Conservation (phyloP, 2,797 vertebrate species). For the Sebastes trivittatus region DNA sequence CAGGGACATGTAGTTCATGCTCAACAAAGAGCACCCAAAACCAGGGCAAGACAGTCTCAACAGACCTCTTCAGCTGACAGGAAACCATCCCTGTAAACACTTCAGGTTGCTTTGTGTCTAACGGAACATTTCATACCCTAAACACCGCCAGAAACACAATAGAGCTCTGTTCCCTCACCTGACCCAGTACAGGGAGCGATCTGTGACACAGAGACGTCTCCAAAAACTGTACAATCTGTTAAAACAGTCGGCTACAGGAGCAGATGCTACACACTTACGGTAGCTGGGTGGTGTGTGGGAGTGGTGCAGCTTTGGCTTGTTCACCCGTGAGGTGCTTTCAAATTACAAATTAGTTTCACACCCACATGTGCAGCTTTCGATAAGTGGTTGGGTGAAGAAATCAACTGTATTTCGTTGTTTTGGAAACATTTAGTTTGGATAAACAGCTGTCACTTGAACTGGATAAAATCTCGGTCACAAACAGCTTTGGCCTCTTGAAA, state of each 20-base stretch:
- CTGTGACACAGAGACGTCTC: neutral
- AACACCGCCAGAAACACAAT: constrained; percentile 21
- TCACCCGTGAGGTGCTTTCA: neutral
- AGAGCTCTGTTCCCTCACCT: constrained; percentile 9
- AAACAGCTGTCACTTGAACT: neutral
- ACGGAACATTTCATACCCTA: constrained; percentile 24
- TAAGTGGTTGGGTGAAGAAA: neutral
- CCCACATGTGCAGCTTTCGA: neutral
- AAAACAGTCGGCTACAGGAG: neutral
- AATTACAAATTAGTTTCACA: neutral
- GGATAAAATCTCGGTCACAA: neutral
- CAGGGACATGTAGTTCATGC: neutral
- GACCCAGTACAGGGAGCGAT: neutral
- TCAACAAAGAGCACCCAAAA: neutral
- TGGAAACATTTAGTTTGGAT: neutral
- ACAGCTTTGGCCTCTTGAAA: neutral
- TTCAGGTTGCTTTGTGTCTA: constrained; percentile 28
- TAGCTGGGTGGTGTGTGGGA: constrained; percentile 10
- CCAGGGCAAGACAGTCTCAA: neutral
- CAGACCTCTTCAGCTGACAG: constrained; percentile 13
- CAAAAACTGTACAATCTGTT: neutral
- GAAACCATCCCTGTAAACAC: constrained; percentile 45
- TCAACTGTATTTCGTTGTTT: neutral
- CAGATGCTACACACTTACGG: neutral
- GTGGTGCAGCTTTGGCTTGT: neutral